Percentiles rank a stretch among this genome's conserved stretches.
Conservation (phyloP, 1,140 invertebrate species). For the Adoxophyes honmai region DNA sequence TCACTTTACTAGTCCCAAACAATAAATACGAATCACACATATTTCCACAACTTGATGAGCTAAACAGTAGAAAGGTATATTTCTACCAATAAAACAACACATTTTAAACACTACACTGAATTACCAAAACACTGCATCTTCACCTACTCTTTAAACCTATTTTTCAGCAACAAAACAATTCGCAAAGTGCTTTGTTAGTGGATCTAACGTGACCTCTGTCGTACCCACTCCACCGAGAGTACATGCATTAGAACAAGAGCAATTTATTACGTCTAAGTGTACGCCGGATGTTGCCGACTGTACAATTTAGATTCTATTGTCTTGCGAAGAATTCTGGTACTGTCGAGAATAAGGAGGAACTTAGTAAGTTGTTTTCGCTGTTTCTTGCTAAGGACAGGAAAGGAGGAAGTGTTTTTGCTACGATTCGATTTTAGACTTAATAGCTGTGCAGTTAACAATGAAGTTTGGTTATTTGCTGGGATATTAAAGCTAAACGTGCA, state of each 20-base stretch:
- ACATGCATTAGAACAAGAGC: constrained; percentile 15
- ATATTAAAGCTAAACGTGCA: too few species aligned
- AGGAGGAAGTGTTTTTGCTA: not conserved
- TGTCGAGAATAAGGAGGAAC: not conserved
- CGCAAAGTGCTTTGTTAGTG: constrained; percentile 8
- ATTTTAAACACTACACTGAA: too few species aligned
- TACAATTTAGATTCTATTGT: constrained; percentile 15
- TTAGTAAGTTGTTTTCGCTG: constrained; percentile 8
- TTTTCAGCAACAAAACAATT: constrained; percentile 2
- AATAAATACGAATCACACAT: too few species aligned
- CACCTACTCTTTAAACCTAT: not conserved
- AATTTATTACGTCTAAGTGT: constrained; percentile 14
- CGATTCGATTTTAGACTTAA: not conserved
- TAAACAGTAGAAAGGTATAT: too few species aligned
- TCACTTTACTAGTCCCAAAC: too few species aligned
- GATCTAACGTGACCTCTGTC: constrained; percentile 4
- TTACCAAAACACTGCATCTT: not conserved
- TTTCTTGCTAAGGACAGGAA: not conserved
- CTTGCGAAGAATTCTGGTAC: constrained; percentile 1
- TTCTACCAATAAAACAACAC: too few species aligned
- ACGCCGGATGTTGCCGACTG: constrained; percentile 12
- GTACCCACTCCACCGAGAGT: constrained; percentile 1
- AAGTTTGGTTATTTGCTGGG: too few species aligned
- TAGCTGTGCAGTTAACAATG: not conserved
- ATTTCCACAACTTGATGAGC: too few species aligned